Base-by-base conservation (phyloP, 2,797 vertebrate species). In the Hirundo rustica region DNA sequence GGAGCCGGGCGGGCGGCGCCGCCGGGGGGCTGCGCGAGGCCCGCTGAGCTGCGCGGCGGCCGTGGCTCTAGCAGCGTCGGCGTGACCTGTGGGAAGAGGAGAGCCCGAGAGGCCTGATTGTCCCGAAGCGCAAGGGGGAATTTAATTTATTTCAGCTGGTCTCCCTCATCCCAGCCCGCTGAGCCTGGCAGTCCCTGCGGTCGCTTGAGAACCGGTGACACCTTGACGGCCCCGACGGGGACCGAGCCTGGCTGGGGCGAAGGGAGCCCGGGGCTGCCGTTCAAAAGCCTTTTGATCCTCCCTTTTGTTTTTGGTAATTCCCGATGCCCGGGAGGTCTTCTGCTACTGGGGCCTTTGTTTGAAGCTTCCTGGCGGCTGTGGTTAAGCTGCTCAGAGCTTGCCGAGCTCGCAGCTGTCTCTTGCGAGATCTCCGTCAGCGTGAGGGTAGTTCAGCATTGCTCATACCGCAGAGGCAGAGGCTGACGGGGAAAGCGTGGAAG, bases 361-460 rank as follows among this genome's bases (percentile, higher is more conserved):
- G 26, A 16, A 34, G 62, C 55, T 48, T 26, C 44, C 20, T 45
- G 55, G 27, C 7, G 13, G 50, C 55, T 20, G 62, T 51, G 70
- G 21, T 32, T 55, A 23, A 80, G 50, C 55, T 47, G 38, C 20
- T 64, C 1, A 1, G 50, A 38, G 29, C 32, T 57, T 20, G 13
- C 40, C 11, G 16, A 20, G 21, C 30, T 51, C 5, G 17, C 20
- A 8, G 48, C 30, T 44, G 34, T 23, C 40, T 51, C 38, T 30
- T 20, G 10, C 2, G 4, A 12, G 36, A 20, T 10, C 23, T 18
- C 45, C 4, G 13, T 2, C 19, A 1, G 5, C 40, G 0, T 5
- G 4, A 20, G 40, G 11, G 38, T 13, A 16, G 9, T 15, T 25
- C 12, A 2, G 10, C 44, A 0, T 16, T 34, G 42, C 26, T 5